Conservation (phyloP, 2,113 vertebrate genomes). For the Tachycineta bicolor region DNA sequence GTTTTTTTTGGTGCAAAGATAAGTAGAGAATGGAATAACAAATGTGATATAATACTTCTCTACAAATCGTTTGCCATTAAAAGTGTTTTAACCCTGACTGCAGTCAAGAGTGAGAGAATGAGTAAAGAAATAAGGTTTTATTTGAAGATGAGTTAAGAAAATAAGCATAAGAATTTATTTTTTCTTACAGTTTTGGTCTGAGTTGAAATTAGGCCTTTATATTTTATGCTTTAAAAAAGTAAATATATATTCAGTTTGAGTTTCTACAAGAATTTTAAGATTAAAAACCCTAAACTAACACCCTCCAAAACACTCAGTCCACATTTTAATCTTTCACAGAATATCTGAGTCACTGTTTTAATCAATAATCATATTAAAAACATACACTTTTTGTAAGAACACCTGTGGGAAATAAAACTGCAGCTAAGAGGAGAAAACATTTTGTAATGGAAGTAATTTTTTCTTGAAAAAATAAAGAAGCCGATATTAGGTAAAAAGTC, state of each 20-base stretch:
- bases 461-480: not conserved
- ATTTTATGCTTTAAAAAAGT: not conserved
- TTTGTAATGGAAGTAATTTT: not conserved
- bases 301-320: not conserved
- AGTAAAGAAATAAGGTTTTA: not conserved
- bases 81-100: not conserved
- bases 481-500: not conserved
- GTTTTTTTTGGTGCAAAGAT: not conserved
- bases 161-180: not conserved
- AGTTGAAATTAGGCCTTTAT: not conserved
- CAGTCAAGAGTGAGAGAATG: not conserved
- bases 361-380: not conserved
- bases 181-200: not conserved
- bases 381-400: not conserved
- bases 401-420: not conserved
- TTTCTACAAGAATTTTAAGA: not conserved
- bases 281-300: not conserved
- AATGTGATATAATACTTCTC: not conserved
- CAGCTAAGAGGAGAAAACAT: not conserved
- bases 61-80: not conserved
- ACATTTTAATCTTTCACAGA: not conserved
- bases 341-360: not conserved
- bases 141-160: not conserved
- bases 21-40: not conserved
- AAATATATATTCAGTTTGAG: not conserved